A percentile compares a stretch with the other conserved stretches of the same genome.
phyloP scores from a whole-genome alignment of 2,113 vertebrate genomes.

The Trichechus manatus region DNA sequence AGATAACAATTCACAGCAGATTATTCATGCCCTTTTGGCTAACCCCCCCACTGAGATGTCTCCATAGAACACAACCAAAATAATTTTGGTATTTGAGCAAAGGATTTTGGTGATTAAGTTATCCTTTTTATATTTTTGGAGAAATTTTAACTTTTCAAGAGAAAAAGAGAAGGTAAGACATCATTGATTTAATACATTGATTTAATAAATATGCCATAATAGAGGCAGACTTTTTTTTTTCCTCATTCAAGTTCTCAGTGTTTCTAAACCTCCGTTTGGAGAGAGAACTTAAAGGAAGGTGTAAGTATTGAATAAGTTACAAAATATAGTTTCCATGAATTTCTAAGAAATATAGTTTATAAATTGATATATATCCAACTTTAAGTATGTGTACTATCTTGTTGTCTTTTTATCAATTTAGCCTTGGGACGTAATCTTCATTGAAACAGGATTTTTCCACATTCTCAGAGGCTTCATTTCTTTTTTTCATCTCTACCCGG shows the following conservation, averaged over 20 bases:
- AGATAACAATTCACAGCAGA: conserved; percentile 68
- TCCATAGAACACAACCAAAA: background rate
- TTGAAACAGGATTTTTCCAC: conserved; percentile 61
- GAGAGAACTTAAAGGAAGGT: background rate
- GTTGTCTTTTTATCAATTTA: background rate
- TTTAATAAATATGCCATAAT: background rate
- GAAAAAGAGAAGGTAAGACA: conserved; percentile 9
- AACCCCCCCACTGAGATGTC: conserved; percentile 35
- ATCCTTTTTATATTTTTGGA: background rate
- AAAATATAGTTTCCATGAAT: background rate
- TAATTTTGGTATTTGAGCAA: conserved; percentile 59
- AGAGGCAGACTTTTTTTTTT: background rate
- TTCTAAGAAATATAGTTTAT: background rate
- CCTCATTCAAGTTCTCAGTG: background rate
- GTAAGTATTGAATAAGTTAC: background rate
- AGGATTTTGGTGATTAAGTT: conserved; percentile 39
- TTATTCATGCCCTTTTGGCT: conserved; percentile 39
- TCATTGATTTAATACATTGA: background rate
- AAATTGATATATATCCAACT: background rate
- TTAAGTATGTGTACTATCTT: background rate
- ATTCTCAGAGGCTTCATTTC: conserved; percentile 55
- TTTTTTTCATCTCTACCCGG: conserved; percentile 54
- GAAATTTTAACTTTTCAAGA: conserved; percentile 39
- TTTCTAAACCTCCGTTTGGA: background rate
- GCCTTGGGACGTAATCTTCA: background rate